Percentiles rank a stretch among this genome's conserved stretches.
Evolutionary conservation across 1,140 invertebrate species (phyloP).

Genomic region (Philopotamus ludificatus): DNA sequence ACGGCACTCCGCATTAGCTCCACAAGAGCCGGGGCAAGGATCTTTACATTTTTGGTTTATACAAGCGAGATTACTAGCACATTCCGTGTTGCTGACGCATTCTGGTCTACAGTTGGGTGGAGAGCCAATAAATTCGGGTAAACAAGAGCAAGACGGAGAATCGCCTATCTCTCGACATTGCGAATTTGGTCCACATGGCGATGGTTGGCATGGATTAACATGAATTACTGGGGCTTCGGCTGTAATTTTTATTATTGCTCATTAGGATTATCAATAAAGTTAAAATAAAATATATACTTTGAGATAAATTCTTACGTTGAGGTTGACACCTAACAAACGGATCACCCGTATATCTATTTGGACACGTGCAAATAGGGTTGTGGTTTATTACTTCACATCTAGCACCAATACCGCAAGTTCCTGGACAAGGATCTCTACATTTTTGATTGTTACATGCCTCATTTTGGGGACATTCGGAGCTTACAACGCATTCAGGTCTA

Average conservation of each 20-base stretch:
- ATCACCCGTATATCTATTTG: slow-evolving; percentile 60
- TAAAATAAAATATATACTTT: slow-evolving; percentile 19
- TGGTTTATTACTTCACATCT: slow-evolving; percentile 63
- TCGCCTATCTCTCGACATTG: slow-evolving; percentile 63
- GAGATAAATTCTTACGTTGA: slow-evolving; percentile 45
- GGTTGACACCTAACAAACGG: slow-evolving; percentile 58
- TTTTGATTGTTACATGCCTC: slow-evolving; percentile 63
- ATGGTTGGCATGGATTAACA: slow-evolving; percentile 65
- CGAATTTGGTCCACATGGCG: slow-evolving; percentile 75
- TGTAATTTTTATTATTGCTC: not conserved
- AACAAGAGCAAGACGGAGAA: slow-evolving; percentile 66
- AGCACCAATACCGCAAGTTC: slow-evolving; percentile 63
- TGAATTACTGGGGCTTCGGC: slow-evolving; percentile 34
- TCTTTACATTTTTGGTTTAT: slow-evolving; percentile 71
- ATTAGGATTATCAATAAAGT: not conserved
- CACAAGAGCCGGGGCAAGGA: slow-evolving; percentile 74
- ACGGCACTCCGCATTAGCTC: slow-evolving; percentile 64
- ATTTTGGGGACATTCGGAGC: slow-evolving; percentile 63
- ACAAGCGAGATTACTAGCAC: slow-evolving; percentile 68
- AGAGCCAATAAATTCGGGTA: slow-evolving; percentile 63
- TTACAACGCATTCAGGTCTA: slow-evolving; percentile 63
- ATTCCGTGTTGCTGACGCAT: slow-evolving; percentile 72
- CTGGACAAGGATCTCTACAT: slow-evolving; percentile 64
- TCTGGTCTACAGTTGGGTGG: slow-evolving; percentile 73
- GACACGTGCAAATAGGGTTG: slow-evolving; percentile 62